Conservation (phyloP, 2,888 invertebrate genomes). For the Tetragnatha montana region DNA sequence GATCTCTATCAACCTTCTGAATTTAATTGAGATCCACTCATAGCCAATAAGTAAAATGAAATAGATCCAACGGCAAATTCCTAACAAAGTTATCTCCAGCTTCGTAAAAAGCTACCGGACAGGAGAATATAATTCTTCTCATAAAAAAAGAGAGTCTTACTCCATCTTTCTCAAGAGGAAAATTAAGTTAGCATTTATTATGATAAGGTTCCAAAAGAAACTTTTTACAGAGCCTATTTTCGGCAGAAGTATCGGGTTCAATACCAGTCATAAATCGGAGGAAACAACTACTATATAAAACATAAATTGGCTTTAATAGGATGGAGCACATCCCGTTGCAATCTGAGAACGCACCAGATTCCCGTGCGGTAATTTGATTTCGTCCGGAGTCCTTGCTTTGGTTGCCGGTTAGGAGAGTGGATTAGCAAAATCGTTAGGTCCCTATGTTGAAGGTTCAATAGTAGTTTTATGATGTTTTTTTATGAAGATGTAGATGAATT, state of each 20-base stretch:
- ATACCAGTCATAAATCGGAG: background rate
- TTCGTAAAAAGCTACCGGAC: no score
- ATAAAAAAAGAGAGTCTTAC: background rate
- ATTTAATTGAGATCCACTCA: no score
- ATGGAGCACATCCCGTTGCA: background rate
- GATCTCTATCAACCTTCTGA: no score
- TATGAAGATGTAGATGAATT: background rate
- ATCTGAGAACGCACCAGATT: background rate
- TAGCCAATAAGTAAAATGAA: no score
- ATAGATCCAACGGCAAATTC: no score
- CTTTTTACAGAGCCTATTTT: background rate
- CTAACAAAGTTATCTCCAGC: no score
- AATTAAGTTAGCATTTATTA: slow-evolving; percentile 1
- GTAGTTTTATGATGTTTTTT: background rate
- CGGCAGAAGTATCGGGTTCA: background rate
- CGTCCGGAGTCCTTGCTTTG: background rate
- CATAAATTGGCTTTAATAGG: background rate
- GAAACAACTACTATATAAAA: background rate
- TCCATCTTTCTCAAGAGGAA: background rate
- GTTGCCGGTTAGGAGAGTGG: background rate
- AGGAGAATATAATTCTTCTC: background rate
- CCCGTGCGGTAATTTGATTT: background rate
- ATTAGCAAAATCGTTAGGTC: background rate
- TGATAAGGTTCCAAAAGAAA: background rate
- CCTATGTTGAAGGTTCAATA: background rate